phyloP scores from a whole-genome alignment of 2,888 invertebrate species.

The Axea sp. region DNA sequence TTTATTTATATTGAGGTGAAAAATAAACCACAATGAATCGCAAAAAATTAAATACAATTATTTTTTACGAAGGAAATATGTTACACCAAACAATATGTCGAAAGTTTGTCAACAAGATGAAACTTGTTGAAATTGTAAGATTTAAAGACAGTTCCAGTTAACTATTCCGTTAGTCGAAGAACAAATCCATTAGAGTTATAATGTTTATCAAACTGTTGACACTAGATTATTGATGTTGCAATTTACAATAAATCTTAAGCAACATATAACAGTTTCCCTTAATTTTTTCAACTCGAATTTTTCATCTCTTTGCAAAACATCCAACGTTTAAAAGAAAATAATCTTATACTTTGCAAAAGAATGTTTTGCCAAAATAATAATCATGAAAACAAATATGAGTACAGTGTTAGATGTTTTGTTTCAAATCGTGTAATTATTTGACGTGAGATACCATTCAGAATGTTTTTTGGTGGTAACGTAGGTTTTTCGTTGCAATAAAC shows the following conservation, averaged over 20 bases:
- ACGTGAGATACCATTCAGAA: too few species aligned
- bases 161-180: slow-evolving; percentile 14
- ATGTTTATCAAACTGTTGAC: slow-evolving; percentile 46
- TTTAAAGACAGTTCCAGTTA: slow-evolving; percentile 15
- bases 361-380: too few species aligned
- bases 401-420: too few species aligned
- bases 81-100: slow-evolving; percentile 16
- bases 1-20: too few species aligned
- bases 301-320: too few species aligned
- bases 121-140: slow-evolving; percentile 34
- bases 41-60: slow-evolving; percentile 20
- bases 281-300: slow-evolving; percentile 18
- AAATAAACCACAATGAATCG: too few species aligned
- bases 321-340: too few species aligned
- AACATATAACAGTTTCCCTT: slow-evolving; percentile 6
- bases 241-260: slow-evolving; percentile 45
- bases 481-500: too few species aligned
- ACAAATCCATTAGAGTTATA: slow-evolving; percentile 34
- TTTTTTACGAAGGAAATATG: slow-evolving; percentile 22
- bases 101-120: slow-evolving; percentile 35
- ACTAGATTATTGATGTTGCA: slow-evolving; percentile 40
- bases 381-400: too few species aligned
- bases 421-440: too few species aligned
- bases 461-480: too few species aligned
- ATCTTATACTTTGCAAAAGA: too few species aligned